A percentile compares a stretch with the other conserved stretches of the same genome.
phyloP scores from a whole-genome alignment of 2,797 vertebrate species.

The Smutsia gigantea region DNA sequence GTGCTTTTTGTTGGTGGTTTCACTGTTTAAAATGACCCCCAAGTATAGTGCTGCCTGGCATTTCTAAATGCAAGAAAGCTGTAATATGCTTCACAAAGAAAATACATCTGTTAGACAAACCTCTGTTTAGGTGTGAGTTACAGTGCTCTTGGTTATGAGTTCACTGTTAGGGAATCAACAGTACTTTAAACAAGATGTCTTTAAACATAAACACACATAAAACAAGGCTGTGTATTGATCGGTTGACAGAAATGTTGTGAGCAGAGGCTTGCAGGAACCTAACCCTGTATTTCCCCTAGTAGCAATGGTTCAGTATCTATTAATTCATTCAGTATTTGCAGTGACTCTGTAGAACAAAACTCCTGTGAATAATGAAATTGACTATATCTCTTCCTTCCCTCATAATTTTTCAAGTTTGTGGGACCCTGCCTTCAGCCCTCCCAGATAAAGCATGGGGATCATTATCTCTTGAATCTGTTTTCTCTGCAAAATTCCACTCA shows the following conservation, averaged over 20 bases:
- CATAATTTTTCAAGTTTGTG: not conserved
- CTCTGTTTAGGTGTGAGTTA: not conserved
- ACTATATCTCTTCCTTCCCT: not conserved
- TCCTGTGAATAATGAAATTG: not conserved
- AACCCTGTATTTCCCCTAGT: not conserved
- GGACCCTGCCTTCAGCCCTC: not conserved
- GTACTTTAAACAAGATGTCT: not conserved
- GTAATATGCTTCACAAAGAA: not conserved
- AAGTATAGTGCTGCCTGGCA: not conserved
- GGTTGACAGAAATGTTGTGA: not conserved
- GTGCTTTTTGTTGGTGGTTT: not conserved
- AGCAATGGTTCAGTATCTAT: not conserved
- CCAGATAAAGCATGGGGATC: not conserved
- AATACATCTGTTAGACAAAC: not conserved
- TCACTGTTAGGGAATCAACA: not conserved
- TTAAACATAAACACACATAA: conserved; percentile 20
- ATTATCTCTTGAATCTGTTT: not conserved
- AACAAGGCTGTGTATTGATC: not conserved
- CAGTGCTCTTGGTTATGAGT: not conserved
- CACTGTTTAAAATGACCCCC: not conserved
- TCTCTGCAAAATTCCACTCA: conserved; percentile 16
- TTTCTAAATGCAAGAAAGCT: not conserved
- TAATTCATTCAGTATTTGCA: conserved; percentile 1
- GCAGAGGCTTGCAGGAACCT: conserved; percentile 1
- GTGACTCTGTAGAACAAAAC: not conserved